Percentiles rank a stretch among this genome's conserved stretches.
Conservation (phyloP, 2,888 invertebrate genomes). For the Listrodromus nycthemerus region DNA sequence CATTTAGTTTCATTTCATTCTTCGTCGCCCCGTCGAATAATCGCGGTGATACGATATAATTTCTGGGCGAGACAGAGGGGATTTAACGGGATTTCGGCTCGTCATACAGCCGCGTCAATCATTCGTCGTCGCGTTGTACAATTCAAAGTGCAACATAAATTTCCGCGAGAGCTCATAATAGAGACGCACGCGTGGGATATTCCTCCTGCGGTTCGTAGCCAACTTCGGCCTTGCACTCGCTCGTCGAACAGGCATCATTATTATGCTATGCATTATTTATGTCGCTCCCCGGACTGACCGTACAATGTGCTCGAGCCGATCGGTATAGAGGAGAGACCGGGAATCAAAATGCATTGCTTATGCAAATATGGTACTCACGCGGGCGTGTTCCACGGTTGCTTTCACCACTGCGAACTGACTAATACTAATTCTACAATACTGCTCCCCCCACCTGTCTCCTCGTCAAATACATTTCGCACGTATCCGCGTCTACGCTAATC, state of each 20-base stretch:
- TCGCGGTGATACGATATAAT: neutral
- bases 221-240: conserved; percentile 56
- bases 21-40: neutral
- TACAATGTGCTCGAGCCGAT: conserved; percentile 72
- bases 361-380: conserved; percentile 77
- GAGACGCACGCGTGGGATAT: neutral
- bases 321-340: conserved; percentile 66
- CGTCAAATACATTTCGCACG: neutral
- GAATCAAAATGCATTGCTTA: conserved; percentile 84
- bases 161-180: conserved; percentile 15
- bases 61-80: conserved; percentile 2
- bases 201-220: neutral
- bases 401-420: conserved; percentile 33
- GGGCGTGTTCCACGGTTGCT: conserved; percentile 41
- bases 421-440: conserved; percentile 35
- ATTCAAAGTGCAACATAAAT: conserved; percentile 42
- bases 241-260: conserved; percentile 76
- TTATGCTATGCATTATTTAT: conserved; percentile 83
- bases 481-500: neutral
- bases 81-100: conserved; percentile 31
- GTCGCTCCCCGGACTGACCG: conserved; percentile 75
- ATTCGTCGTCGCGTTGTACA: neutral
- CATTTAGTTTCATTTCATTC: neutral
- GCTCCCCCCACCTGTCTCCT: neutral
- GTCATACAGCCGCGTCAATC: conserved; percentile 16